Conservation (phyloP, 2,888 invertebrate species). For the Hipparchia sbordonii region DNA sequence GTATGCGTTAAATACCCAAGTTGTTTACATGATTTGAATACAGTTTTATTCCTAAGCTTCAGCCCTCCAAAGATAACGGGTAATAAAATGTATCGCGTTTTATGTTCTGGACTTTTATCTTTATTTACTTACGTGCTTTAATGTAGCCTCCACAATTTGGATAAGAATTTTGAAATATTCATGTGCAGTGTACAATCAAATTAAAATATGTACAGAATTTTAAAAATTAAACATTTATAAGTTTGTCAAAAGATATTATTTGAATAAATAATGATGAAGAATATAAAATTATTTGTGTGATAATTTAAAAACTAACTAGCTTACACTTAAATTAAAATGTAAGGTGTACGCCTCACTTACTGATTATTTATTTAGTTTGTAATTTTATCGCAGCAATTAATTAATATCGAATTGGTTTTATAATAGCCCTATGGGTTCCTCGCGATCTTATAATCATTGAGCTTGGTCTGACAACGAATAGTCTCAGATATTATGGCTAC, state of each 20-base stretch:
- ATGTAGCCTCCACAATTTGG: constrained; percentile 2
- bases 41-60: constrained; percentile 12
- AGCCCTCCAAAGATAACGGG: background rate
- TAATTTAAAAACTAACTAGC: no score
- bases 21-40: background rate
- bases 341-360: no score
- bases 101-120: constrained; percentile 13
- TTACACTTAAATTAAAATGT: no score
- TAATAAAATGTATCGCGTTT: constrained; percentile 16
- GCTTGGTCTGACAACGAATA: constrained; percentile 1
- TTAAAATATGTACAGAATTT: no score
- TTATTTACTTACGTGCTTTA: no score
- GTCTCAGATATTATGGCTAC: constrained; percentile 3
- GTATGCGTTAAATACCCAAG: background rate
- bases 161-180: no score
- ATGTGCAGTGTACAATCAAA: no score
- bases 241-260: no score
- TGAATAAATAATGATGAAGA: no score
- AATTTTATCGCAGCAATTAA: background rate
- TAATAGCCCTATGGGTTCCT: background rate
- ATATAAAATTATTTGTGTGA: no score
- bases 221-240: no score
- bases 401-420: background rate
- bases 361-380: no score
- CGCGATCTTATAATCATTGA: background rate